Percentiles rank a stretch among this genome's conserved stretches.
phyloP scores from a whole-genome alignment of 2,113 vertebrate genomes.

The Lepus americanus region DNA sequence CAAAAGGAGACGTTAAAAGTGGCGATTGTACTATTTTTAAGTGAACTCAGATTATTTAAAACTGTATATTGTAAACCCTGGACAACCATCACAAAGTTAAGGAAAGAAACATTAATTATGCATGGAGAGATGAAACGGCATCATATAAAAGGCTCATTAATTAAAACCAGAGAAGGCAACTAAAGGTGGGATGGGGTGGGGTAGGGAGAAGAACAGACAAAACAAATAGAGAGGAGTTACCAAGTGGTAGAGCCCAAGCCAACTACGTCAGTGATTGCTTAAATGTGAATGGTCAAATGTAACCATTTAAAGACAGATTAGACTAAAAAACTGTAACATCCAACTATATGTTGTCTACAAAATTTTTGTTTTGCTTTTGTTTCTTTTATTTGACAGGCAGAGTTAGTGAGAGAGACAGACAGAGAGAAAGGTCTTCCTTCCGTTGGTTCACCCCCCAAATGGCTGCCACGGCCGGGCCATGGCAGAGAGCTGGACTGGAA shows the following conservation, averaged over 20 bases:
- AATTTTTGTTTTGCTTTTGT: too few relatives aligned
- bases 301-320: not conserved
- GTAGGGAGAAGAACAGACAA: not conserved
- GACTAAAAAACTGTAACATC: not conserved
- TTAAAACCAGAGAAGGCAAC: constrained; percentile 27
- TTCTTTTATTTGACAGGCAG: too few relatives aligned
- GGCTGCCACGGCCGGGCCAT: too few relatives aligned
- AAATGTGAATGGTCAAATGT: not conserved
- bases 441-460: too few relatives aligned
- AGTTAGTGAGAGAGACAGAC: too few relatives aligned
- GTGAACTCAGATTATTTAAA: not conserved
- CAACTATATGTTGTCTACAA: not conserved
- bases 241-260: not conserved
- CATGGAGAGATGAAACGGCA: not conserved
- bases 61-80: not conserved
- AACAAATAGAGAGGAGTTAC: not conserved
- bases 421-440: too few relatives aligned
- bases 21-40: not conserved
- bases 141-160: not conserved
- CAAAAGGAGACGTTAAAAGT: not conserved
- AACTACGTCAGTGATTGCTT: not conserved
- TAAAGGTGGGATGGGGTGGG: not conserved
- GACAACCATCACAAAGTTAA: not conserved
- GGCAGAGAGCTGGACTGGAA: too few relatives aligned
- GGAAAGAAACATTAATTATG: not conserved